A percentile compares a stretch with the other conserved stretches of the same genome.
Conservation (phyloP, 2,113 vertebrate species). For the Neotoma lepida region DNA sequence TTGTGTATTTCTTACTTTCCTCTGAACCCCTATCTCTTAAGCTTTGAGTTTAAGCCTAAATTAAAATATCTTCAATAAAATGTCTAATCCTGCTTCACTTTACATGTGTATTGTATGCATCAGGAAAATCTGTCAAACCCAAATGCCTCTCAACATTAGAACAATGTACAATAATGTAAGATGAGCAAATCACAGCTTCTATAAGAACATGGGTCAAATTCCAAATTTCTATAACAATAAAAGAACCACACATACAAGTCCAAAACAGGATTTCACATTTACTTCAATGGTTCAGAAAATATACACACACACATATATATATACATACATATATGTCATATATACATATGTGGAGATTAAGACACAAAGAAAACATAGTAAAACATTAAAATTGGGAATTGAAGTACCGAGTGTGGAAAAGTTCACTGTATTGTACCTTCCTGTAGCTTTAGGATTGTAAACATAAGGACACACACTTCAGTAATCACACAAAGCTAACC, state of each 20-base stretch:
- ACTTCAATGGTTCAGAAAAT: slow-evolving; percentile 36
- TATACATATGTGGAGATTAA: too few species aligned
- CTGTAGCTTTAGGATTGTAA: slow-evolving; percentile 29
- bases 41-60: neutral
- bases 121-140: neutral
- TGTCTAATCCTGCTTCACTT: neutral
- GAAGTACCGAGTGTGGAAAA: neutral
- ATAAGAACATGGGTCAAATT: neutral
- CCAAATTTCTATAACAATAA: slow-evolving; percentile 1
- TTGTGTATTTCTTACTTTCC: neutral
- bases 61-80: neutral
- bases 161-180: neutral
- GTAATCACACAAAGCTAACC: neutral
- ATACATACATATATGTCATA: neutral
- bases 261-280: slow-evolving; percentile 15
- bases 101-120: neutral
- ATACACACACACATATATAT: neutral
- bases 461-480: neutral
- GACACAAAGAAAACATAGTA: neutral
- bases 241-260: neutral
- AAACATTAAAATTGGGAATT: neutral
- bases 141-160: neutral
- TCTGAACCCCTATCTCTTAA: neutral
- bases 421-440: neutral
- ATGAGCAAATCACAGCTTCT: slow-evolving; percentile 16